phyloP scores from a whole-genome alignment of 2,888 invertebrate genomes.

The Listrodromus nycthemerus region DNA sequence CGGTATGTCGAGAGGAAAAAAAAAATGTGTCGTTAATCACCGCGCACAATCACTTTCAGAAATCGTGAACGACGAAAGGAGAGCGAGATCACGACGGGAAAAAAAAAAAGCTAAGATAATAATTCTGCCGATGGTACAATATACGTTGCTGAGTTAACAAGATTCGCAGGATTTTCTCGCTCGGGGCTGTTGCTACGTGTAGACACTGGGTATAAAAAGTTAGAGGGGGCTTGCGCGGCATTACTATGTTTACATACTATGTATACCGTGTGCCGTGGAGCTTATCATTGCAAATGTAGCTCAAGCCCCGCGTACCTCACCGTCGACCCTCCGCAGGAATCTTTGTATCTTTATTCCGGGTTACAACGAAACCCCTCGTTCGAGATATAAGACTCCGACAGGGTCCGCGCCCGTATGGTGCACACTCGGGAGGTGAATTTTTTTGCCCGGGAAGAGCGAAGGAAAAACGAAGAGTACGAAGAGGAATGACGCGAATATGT shows the following conservation, averaged over 20 bases:
- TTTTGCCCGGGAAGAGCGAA: neutral
- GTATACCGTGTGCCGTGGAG: slow-evolving; percentile 38
- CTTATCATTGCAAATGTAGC: slow-evolving; percentile 54
- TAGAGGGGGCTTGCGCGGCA: slow-evolving; percentile 23
- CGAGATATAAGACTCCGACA: slow-evolving; percentile 48
- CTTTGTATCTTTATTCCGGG: slow-evolving; percentile 63
- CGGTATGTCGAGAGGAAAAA: neutral
- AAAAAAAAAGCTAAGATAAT: slow-evolving; percentile 28
- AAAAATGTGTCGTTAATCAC: neutral
- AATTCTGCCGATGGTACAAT: slow-evolving; percentile 39
- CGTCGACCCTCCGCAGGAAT: slow-evolving; percentile 39
- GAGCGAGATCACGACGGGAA: neutral
- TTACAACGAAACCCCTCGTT: slow-evolving; percentile 41
- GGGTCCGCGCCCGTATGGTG: slow-evolving; percentile 1
- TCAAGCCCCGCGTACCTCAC: neutral
- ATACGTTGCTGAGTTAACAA: neutral
- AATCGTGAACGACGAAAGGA: neutral
- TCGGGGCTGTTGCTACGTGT: slow-evolving; percentile 25
- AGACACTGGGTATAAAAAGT: slow-evolving; percentile 8
- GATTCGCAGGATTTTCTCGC: slow-evolving; percentile 21
- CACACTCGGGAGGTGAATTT: slow-evolving; percentile 8
- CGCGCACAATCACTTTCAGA: neutral
- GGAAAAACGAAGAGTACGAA: slow-evolving; percentile 38
- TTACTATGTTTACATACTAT: slow-evolving; percentile 32
- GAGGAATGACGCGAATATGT: slow-evolving; percentile 44